Conservation (phyloP, 37 sponge, comb jelly and placozoan species). For the Cliona cf. orientalis region DNA sequence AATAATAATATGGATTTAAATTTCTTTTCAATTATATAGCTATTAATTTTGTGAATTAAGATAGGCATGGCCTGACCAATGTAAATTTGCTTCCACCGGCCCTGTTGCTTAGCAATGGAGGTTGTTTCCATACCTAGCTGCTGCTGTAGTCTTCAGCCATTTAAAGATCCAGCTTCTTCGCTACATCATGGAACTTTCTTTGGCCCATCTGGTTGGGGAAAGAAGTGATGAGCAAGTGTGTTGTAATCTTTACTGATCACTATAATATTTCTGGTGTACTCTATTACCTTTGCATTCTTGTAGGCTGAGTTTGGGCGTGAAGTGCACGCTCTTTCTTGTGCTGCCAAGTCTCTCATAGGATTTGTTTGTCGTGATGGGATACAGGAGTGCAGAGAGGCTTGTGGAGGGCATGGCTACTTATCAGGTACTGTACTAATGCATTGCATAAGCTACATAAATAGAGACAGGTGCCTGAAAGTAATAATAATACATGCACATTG, state of each 20-base stretch:
- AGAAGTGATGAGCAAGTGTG: slow-evolving; percentile 49
- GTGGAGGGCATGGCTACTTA: slow-evolving; percentile 98
- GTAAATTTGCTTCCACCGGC: too few relatives aligned
- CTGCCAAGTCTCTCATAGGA: slow-evolving; percentile 74
- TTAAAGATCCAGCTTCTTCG: slow-evolving; percentile 32
- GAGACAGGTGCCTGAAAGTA: too few relatives aligned
- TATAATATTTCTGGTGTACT: neutral
- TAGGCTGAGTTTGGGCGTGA: slow-evolving; percentile 82
- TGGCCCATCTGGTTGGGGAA: slow-evolving; percentile 50
- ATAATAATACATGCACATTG: too few relatives aligned
- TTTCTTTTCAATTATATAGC: too few relatives aligned
- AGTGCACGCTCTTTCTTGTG: slow-evolving; percentile 86
- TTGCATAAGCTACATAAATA: too few relatives aligned
- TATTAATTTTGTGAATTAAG: too few relatives aligned
- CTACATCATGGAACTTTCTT: slow-evolving; percentile 36
- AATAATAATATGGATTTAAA: neutral
- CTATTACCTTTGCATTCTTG: neutral
- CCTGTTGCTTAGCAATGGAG: slow-evolving; percentile 92
- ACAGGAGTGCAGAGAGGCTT: slow-evolving; percentile 96
- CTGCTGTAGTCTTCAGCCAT: slow-evolving; percentile 42
- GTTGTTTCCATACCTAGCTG: slow-evolving; percentile 78
- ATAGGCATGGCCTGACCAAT: too few relatives aligned
- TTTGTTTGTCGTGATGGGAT: slow-evolving; percentile 81
- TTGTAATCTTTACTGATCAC: neutral
- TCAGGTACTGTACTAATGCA: slow-evolving; percentile 64